These are phyloP conservation scores for Pilophorus perplexus DNA, from an alignment of 2,888 invertebrate genomes.

Conservation along the genomic window DNA sequence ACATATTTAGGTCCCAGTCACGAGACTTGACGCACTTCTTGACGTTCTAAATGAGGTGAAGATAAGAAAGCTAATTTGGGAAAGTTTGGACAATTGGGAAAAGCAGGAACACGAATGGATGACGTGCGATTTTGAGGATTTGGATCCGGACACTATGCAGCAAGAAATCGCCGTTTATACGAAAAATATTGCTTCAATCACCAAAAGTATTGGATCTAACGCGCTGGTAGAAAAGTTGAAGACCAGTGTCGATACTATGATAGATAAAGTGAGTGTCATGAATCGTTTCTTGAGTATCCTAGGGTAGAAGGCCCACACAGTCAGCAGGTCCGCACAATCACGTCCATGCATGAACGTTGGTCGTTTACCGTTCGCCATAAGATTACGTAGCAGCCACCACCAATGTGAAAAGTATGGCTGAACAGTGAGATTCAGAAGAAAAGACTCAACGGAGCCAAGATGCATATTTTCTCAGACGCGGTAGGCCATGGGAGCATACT, in stretches of 20 bases:
- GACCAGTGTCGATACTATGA: constrained; percentile 73
- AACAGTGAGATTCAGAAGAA: too few species aligned
- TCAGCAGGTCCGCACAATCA: too few species aligned
- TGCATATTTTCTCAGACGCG: too few species aligned
- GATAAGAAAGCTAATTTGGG: constrained; percentile 76
- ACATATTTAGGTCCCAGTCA: constrained; percentile 76
- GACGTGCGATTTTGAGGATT: constrained; percentile 59
- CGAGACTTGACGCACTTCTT: constrained; percentile 76
- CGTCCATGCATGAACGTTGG: too few species aligned
- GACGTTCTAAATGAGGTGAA: constrained; percentile 76
- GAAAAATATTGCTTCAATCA: constrained; percentile 73
- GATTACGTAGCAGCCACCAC: too few species aligned
- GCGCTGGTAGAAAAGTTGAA: constrained; percentile 74
- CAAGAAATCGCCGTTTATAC: constrained; percentile 64
- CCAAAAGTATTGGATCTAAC: constrained; percentile 79
- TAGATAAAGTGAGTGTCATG: constrained; percentile 69
- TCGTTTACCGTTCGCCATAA: too few species aligned
- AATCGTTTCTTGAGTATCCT: too few species aligned
- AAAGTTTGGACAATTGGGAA: constrained; percentile 68
- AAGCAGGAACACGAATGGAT: constrained; percentile 51
- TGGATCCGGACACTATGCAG: constrained; percentile 73
- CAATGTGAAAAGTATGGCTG: too few species aligned
- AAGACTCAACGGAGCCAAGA: too few species aligned
- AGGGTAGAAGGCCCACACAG: too few species aligned
- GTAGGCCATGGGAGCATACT: too few species aligned